A percentile compares a stretch with the other conserved stretches of the same genome.
Evolutionary conservation across 2,888 invertebrate species (phyloP).

Genomic region (Drosophila robusta): DNA sequence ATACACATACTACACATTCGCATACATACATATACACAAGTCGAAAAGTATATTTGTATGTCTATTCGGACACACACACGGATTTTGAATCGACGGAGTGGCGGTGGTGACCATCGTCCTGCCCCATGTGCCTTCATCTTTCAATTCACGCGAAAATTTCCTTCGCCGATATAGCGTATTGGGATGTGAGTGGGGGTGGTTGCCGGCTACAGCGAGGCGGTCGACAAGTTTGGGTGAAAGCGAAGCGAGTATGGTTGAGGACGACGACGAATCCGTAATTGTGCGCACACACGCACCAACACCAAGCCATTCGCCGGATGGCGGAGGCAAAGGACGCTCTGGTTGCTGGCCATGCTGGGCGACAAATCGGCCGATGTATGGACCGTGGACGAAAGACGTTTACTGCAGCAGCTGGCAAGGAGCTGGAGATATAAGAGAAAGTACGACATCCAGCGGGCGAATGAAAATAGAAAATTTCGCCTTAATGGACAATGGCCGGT

Average conservation of each 20-base stretch:
- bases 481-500: slow-evolving; percentile 72
- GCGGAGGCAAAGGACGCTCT: slow-evolving; percentile 21
- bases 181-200: slow-evolving; percentile 35
- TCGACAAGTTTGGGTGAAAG: slow-evolving; percentile 63
- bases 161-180: slow-evolving; percentile 58
- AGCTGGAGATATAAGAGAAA: slow-evolving; percentile 76
- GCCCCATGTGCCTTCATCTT: slow-evolving; percentile 76
- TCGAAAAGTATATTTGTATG: slow-evolving; percentile 37
- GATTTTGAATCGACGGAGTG: slow-evolving; percentile 32
- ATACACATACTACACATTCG: slow-evolving; percentile 48
- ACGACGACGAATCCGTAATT: slow-evolving; percentile 78
- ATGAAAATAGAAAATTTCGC: slow-evolving; percentile 79
- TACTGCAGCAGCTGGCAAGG: slow-evolving; percentile 74
- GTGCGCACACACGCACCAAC: slow-evolving; percentile 63
- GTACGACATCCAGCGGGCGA: slow-evolving; percentile 63
- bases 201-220: slow-evolving; percentile 68
- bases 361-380: slow-evolving; percentile 60
- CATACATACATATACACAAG: slow-evolving; percentile 28
- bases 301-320: slow-evolving; percentile 47
- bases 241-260: slow-evolving; percentile 78
- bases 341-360: slow-evolving; percentile 50
- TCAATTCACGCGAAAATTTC: slow-evolving; percentile 82
- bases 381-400: slow-evolving; percentile 52
- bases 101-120: slow-evolving; percentile 68
- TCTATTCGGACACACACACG: slow-evolving; percentile 17